Evolutionary conservation across 2,113 vertebrate genomes (phyloP), one percentile per base, ranked within the genome.

Genomic region (Laticauda colubrina): DNA sequence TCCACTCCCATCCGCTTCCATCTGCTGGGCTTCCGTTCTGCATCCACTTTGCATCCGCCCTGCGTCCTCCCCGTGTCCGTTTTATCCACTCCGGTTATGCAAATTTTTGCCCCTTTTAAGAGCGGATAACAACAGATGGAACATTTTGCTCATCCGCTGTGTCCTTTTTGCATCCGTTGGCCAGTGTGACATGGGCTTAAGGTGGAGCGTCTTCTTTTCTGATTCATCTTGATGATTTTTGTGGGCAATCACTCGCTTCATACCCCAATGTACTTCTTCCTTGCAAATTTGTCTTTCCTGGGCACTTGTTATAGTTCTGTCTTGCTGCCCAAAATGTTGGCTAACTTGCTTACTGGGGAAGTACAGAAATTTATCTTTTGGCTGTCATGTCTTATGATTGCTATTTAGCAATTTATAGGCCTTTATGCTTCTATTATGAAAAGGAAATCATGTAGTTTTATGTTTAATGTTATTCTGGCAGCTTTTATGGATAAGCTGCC

Each of bases 141-240:
- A n/a, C n/a, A n/a, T n/a, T n/a, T n/a, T n/a, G n/a, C n/a, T n/a
- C n/a, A n/a, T n/a, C n/a, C n/a, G n/a, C n/a, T n/a, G n/a, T n/a
- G n/a, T n/a, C n/a, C n/a, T n/a, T n/a, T n/a, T n/a, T n/a, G n/a
- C n/a, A n/a, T n/a, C n/a, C n/a, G n/a, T n/a, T n/a, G n/a, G n/a
- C n/a, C n/a, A n/a, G n/a, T n/a, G n/a, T n/a, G n/a, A n/a, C n/a
- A n/a, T n/a, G n/a, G n/a, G n/a, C n/a, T n/a, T n/a, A n/a, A 89
- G 11, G 23, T 92, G 23, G 61, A 81, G 4, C 43, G 53, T 81
- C 39, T 88, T 75, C 59, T 92, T 14, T 92, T 92, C 14, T 0
- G 29, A 4, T 7, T 75, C 3, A 94, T 96, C 20, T 85, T 95
- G n/a, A 26, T 92, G 8, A 26, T 94, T 29, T 96, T 69, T 69